Conservation (phyloP, 1,140 invertebrate genomes). For the Habropoda laboriosa region DNA sequence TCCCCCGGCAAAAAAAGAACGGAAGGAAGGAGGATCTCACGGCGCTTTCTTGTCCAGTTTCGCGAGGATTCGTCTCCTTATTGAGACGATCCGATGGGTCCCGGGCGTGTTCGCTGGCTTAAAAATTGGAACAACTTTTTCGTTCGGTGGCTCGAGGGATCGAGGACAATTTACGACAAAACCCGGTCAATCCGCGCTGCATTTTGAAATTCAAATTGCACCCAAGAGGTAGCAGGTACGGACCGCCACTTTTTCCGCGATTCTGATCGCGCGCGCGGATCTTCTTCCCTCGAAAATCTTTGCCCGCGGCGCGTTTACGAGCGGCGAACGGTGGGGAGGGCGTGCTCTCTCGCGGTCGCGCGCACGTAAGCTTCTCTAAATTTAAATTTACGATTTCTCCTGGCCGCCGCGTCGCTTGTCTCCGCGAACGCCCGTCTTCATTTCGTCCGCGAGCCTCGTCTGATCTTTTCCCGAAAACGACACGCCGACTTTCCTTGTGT, state of each 20-base stretch:
- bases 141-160: slow-evolving; percentile 10
- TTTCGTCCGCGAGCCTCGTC: slow-evolving; percentile 34
- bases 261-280: slow-evolving; percentile 18
- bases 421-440: slow-evolving; percentile 59
- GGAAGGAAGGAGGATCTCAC: not conserved
- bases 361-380: slow-evolving; percentile 58
- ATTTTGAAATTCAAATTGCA: slow-evolving; percentile 70
- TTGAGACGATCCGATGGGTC: slow-evolving; percentile 46
- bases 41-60: slow-evolving; percentile 5
- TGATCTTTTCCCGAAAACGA: slow-evolving; percentile 49
- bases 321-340: not conserved
- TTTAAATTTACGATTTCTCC: slow-evolving; percentile 72
- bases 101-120: slow-evolving; percentile 34
- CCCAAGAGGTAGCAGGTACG: too few relatives aligned
- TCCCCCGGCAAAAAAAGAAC: not conserved
- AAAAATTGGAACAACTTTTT: slow-evolving; percentile 65
- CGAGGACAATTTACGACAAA: slow-evolving; percentile 63
- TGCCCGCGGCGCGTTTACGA: not conserved
- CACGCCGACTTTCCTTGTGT: too few relatives aligned
- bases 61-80: slow-evolving; percentile 47
- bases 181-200: slow-evolving; percentile 59
- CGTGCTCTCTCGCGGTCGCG: slow-evolving; percentile 24
- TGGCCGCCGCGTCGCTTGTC: slow-evolving; percentile 48
- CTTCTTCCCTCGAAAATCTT: slow-evolving; percentile 5
- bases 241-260: slow-evolving; percentile 54